Percentiles rank a stretch among this genome's conserved stretches.
Evolutionary conservation across 2,888 invertebrate genomes (phyloP).

Genomic region (Taphrorychus bicolor): DNA sequence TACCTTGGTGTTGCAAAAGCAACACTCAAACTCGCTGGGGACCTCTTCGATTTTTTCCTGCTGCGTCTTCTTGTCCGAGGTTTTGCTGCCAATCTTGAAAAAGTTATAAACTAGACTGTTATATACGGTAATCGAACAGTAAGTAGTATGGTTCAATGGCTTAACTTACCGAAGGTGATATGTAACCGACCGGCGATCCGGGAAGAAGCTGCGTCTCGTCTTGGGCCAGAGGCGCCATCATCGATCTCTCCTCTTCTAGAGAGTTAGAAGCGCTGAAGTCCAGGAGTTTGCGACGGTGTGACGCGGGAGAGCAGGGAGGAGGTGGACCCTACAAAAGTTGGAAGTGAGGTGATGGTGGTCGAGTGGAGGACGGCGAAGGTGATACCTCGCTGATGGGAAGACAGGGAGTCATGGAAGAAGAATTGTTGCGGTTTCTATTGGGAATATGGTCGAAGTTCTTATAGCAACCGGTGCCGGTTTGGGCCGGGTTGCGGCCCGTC

Average conservation of each 20-base stretch:
- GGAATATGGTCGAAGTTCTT: conserved; percentile 77
- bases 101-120: background rate
- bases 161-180: conserved; percentile 58
- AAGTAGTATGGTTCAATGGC: background rate
- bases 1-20: conserved; percentile 93
- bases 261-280: conserved; percentile 44
- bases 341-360: background rate
- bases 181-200: conserved; percentile 54
- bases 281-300: conserved; percentile 52
- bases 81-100: conserved; percentile 63
- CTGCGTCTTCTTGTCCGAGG: conserved; percentile 66
- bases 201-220: conserved; percentile 58
- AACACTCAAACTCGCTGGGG: conserved; percentile 96
- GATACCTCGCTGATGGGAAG: conserved; percentile 39
- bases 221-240: conserved; percentile 55
- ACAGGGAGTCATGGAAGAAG: conserved; percentile 57
- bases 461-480: conserved; percentile 79
- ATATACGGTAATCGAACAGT: background rate
- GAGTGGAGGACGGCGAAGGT: background rate
- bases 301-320: conserved; percentile 54
- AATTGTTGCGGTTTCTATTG: conserved; percentile 62
- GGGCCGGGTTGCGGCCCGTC: conserved; percentile 68
- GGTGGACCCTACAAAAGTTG: conserved; percentile 46
- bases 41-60: conserved; percentile 78
- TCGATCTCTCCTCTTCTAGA: conserved; percentile 47